Evolutionary conservation across 2,113 vertebrate genomes (phyloP), one percentile per base, ranked within the genome.

Genomic region (Dipodomys ordii): DNA sequence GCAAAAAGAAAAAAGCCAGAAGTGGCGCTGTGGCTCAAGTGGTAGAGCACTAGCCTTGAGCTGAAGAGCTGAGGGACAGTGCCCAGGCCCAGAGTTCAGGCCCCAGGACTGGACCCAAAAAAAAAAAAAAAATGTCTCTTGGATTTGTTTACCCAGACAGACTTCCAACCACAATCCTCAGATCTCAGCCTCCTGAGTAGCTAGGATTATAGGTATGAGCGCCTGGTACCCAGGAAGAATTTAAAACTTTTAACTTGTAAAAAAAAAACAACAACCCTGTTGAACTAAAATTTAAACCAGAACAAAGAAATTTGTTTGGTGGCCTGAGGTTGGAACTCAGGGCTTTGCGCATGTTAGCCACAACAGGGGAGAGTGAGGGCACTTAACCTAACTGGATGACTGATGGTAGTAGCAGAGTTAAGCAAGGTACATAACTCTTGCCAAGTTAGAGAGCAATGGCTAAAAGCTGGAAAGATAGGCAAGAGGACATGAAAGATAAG

Each of bases 381-480:
- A 60, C 46, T 90, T 18, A 57, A 78, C 68, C 71, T 49, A 92
- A 74, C 1, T 49, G 39, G n/a, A 72, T 86, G 64, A 73, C 49
- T 93, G 16, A 67, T 3, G 71, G 49, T 9, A 32, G 78, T 23
- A 30, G 16, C 76, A 89, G 30, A 78, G 20, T 71, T n/a, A 88
- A 88, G 28, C 80, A 93, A 94, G 65, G 76, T 22, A 65, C 0
- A 76, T 67, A 71, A 57, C 83, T 79, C 68, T 81, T 81, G 35
- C 7, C 62, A 44, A 22, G 27, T 32, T 46, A 53, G 25, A 30
- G 65, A 39, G 44, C 73, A 81, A 7, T 32, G 60, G 22, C 23
- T 85, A 57, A 62, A 88, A 32, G 64, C 10, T 23, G 18, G 46
- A 81, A 87, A 30, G 68, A 25, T 32, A 81, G 62, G 87, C 30